phyloP scores from a whole-genome alignment of 2,113 vertebrate genomes.

The Eulacestoma nigropectus region DNA sequence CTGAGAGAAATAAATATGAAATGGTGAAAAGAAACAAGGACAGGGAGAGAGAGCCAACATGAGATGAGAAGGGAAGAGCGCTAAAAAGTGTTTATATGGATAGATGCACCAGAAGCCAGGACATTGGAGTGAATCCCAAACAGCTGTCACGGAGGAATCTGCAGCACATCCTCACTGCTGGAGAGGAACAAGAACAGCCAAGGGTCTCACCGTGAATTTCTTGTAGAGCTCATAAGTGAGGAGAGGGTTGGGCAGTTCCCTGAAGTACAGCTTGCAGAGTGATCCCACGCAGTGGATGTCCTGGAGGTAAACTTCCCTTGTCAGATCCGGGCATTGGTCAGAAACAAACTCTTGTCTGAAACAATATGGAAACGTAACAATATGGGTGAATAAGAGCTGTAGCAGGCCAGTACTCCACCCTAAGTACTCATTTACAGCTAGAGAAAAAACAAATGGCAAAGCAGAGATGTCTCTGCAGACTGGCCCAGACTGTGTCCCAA shows the following conservation, averaged over 20 bases:
- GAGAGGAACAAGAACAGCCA: not conserved
- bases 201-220: conserved; percentile 91
- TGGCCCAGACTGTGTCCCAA: not conserved
- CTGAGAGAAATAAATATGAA: not conserved
- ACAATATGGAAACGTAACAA: conserved; percentile 55
- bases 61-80: not conserved
- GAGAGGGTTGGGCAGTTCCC: conserved; percentile 95
- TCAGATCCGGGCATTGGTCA: conserved; percentile 92
- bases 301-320: conserved; percentile 96
- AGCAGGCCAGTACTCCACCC: not conserved
- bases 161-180: not conserved
- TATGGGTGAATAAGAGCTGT: not conserved
- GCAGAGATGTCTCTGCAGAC: not conserved
- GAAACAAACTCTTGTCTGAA: conserved; percentile 95
- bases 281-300: conserved; percentile 99
- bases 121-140: not conserved
- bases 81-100: not conserved
- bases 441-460: not conserved
- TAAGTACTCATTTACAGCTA: not conserved
- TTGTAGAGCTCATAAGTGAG: conserved; percentile 97
- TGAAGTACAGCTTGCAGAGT: conserved; percentile 97
- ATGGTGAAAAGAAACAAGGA: not conserved
- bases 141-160: not conserved
- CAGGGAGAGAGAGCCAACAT: not conserved
- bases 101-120: not conserved